These are phyloP conservation scores for Metopia argyrocephala DNA, from an alignment of 2,888 invertebrate genomes.

Conservation along the genomic window DNA sequence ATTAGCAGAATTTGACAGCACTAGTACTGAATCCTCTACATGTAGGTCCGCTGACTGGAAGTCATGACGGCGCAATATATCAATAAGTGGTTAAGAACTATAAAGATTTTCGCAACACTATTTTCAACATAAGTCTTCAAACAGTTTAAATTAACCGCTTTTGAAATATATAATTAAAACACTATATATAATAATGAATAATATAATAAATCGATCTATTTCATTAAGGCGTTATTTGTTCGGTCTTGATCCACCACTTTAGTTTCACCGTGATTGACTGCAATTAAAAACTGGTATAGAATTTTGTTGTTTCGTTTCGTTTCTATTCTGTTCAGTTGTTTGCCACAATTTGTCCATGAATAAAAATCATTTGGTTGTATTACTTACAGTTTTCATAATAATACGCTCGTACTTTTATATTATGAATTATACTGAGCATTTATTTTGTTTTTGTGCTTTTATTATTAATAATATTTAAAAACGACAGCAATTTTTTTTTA, in stretches of 20 bases:
- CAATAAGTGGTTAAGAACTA: no score
- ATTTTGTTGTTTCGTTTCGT: neutral
- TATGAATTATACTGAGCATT: neutral
- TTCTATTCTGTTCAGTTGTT: neutral
- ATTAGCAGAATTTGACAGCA: no score
- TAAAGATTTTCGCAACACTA: no score
- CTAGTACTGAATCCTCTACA: no score
- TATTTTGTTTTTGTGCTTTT: slow-evolving; percentile 15
- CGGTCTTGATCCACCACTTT: neutral
- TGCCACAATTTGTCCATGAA: neutral
- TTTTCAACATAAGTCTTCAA: no score
- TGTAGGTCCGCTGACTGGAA: no score
- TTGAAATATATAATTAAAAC: no score
- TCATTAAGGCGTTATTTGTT: neutral
- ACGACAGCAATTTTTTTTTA: neutral
- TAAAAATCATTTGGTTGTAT: slow-evolving; percentile 8
- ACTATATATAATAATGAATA: no score
- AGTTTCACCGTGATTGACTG: neutral
- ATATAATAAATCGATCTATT: no score
- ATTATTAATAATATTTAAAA: neutral
- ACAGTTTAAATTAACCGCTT: no score
- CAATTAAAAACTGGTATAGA: slow-evolving; percentile 12
- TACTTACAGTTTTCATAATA: no score
- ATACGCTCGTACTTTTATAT: neutral
- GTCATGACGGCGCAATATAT: no score